phyloP scores from a whole-genome alignment of 2,888 invertebrate genomes.

The Azorinus chamasolen region DNA sequence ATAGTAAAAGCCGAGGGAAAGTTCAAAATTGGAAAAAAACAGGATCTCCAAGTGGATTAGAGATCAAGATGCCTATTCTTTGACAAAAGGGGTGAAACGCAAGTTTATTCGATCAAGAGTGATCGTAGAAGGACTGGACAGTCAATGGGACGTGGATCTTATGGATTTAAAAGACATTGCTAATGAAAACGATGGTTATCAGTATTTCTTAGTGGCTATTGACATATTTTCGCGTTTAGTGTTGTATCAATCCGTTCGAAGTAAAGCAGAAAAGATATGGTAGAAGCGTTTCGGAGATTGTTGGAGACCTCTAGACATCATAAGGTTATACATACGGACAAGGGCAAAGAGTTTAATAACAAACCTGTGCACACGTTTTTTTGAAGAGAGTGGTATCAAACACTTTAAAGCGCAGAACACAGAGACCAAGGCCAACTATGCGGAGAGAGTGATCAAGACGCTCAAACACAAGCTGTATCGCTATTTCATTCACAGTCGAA shows the following conservation, averaged over 20 bases:
- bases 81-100: slow-evolving; percentile 28
- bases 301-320: slow-evolving; percentile 21
- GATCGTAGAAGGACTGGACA: no score
- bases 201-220: slow-evolving; percentile 22
- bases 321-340: slow-evolving; percentile 27
- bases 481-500: slow-evolving; percentile 23
- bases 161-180: no score
- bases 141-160: no score
- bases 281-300: neutral
- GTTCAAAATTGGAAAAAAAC: no score
- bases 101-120: slow-evolving; percentile 24
- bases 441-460: slow-evolving; percentile 37
- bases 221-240: slow-evolving; percentile 10
- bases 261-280: neutral
- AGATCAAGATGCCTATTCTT: slow-evolving; percentile 34
- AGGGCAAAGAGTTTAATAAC: slow-evolving; percentile 30
- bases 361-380: slow-evolving; percentile 21
- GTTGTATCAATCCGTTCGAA: neutral
- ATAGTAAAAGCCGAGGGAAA: no score
- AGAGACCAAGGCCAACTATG: no score
- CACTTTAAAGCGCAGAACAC: no score
- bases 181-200: slow-evolving; percentile 21
- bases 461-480: slow-evolving; percentile 18
- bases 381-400: slow-evolving; percentile 15
- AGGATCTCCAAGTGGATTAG: slow-evolving; percentile 36